Base-by-base conservation (phyloP, 2,797 vertebrate genomes). In the Phrynocephalus vlangalii region DNA sequence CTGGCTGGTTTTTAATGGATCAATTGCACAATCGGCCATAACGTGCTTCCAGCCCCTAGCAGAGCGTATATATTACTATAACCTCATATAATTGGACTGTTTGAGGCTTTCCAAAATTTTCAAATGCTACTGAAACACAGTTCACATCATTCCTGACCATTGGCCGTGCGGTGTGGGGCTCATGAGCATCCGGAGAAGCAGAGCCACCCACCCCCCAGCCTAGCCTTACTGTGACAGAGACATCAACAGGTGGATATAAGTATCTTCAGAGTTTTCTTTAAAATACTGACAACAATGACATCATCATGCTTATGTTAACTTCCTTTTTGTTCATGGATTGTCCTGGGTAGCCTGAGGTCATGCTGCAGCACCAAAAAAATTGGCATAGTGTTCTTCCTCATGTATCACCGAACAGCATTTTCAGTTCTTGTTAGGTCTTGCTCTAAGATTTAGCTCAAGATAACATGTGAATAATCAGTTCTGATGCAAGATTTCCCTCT, bases 401-500 rank as follows among this genome's bases (percentile, higher is more conserved):
- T 71, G 30, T 26, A 60, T 60, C 72, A n/a, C n/a, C n/a, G n/a
- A n/a, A n/a, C n/a, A n/a, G n/a, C n/a, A n/a, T n/a, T 24, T 44
- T n/a, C 11, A 10, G 10, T 67, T 81, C 56, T 82, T 87, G 70
- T 75, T 60, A 24, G 11, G 44, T 82, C 79, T 81, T 82, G 70
- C 28, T 76, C 28, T 20, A 26, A 82, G 38, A 75, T 67, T 87
- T 22, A 63, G 22, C 13, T 84, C 28, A 50, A 70, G 56, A 48
- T 86, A 70, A 70, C 28, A 68, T 68, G 56, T 67, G 56, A 82
- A 67, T 75, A 82, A 75, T 7, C 86, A 82, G 20, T 67, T 60
- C 52, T 75, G 82, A 63, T 26, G 24, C 71, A 87, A 76, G 22
- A 75, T 16, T 30, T 73, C 22, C 48, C 52, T 28, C 30, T 67